Base-by-base conservation (phyloP, 2,797 vertebrate genomes). In the Carapus acus region DNA sequence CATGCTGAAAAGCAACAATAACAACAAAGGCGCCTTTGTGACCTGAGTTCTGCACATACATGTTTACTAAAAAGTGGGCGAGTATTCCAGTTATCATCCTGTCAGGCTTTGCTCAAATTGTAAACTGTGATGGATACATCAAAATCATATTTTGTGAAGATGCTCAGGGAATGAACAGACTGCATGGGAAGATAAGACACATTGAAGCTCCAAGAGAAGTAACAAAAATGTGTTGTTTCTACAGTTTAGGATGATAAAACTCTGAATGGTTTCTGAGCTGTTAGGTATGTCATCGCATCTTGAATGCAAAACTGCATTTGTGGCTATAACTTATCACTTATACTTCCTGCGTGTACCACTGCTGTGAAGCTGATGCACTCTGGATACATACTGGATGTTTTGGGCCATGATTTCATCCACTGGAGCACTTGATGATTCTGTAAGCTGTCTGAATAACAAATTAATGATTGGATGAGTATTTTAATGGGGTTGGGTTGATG, bases 401-500 rank as follows among this genome's bases (percentile, higher is more conserved):
- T 89, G 84, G 89, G 89, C 88, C 89, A 90, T 81, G 89, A 86
- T 89, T 89, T 90, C 88, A 90, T 90, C 89, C 89, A 90, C 88
- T 90, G 88, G 86, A 90, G 84, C 86, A 90, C 89, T 82, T 88
- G 85, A 45, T 85, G 83, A 85, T 90, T 90, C 88, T 89, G 84
- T 87, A 74, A 77, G 73, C 84, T 89, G 87, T 90, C 89, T 90
- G 89, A 87, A 88, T 88, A 87, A 90, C 87, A 90, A 80, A 89
- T 86, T 79, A 63, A 87, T 83, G 77, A 76, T 85, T 83, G 80
- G 66, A 79, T 89, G 78, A 88, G 76, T 42, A 80, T 82, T 77
- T 58, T 67, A 77, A 65, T 62, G 62, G 9, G 24, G 4, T 48
- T 62, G 65, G 69, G 69, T 27, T 76, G 66, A 57, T 76, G 65